Percentiles rank a stretch among this genome's conserved stretches.
Evolutionary conservation across 2,888 invertebrate genomes (phyloP).

Genomic region (Cataglyphis cursor): DNA sequence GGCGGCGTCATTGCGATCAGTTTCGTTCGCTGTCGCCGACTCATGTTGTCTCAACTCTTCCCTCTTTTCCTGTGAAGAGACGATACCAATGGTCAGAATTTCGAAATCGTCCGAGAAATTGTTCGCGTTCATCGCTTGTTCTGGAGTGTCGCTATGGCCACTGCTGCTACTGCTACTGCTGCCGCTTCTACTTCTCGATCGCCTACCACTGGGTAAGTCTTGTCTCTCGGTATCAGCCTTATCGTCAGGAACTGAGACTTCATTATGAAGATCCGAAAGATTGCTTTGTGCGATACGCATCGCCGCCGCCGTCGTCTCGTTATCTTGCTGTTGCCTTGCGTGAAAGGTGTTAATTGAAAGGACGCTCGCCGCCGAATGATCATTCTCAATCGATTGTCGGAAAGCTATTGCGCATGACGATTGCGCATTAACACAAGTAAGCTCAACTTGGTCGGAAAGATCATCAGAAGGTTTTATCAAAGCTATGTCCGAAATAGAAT

Average conservation of each 20-base stretch:
- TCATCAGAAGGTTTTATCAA: conserved; percentile 41
- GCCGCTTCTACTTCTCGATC: conserved; percentile 59
- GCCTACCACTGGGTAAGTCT: conserved; percentile 77
- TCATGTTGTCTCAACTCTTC: conserved; percentile 81
- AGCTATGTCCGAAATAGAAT: not conserved
- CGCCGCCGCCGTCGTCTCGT: conserved; percentile 55
- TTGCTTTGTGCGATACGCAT: conserved; percentile 73
- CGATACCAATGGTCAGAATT: conserved; percentile 73
- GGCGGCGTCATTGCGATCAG: conserved; percentile 76
- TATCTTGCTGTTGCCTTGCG: not conserved
- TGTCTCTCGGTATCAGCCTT: conserved; percentile 81
- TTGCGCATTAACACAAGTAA: conserved; percentile 51
- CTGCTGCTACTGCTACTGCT: conserved; percentile 59
- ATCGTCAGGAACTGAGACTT: conserved; percentile 78
- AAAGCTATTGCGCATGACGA: conserved; percentile 43
- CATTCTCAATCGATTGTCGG: conserved; percentile 56
- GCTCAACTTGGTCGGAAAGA: conserved; percentile 54
- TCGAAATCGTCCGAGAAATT: conserved; percentile 66
- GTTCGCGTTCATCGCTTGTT: conserved; percentile 64
- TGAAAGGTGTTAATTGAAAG: not conserved
- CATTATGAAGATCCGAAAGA: conserved; percentile 71
- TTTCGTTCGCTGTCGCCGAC: conserved; percentile 76
- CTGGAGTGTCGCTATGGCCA: conserved; percentile 72
- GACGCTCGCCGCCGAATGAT: not conserved
- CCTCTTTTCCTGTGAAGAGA: conserved; percentile 78